Evolutionary conservation across 2,797 vertebrate species (phyloP).

Genomic region (Steatocranus sp.): DNA sequence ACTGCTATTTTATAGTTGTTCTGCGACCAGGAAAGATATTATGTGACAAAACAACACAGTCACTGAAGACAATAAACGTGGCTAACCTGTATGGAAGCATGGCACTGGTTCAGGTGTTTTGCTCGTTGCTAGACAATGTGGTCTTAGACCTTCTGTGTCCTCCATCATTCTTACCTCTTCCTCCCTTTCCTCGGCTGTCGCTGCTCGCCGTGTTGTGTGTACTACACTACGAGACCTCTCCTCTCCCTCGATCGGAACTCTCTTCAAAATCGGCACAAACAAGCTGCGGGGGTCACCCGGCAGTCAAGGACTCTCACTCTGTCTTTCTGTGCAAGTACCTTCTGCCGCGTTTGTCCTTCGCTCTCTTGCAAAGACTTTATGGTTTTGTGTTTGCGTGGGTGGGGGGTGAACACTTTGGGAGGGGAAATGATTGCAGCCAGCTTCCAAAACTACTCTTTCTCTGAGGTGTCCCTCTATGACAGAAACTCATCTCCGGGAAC

Average conservation of each 20-base stretch:
- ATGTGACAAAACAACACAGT: neutral
- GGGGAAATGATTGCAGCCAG: conserved; percentile 45
- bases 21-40: neutral
- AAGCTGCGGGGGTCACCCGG: conserved; percentile 50
- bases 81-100: neutral
- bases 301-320: conserved; percentile 67
- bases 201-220: neutral
- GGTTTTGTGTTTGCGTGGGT: neutral
- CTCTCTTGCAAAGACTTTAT: conserved; percentile 24
- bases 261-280: conserved; percentile 55
- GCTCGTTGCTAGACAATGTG: conserved; percentile 21
- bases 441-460: conserved; percentile 56
- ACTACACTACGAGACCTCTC: conserved; percentile 29
- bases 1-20: neutral
- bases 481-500: conserved; percentile 45
- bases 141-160: conserved; percentile 32
- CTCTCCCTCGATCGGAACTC: conserved; percentile 10
- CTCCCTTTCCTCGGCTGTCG: conserved; percentile 1
- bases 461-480: conserved; percentile 40
- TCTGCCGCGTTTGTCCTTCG: conserved; percentile 35
- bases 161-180: conserved; percentile 36
- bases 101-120: conserved; percentile 21
- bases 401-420: conserved; percentile 16
- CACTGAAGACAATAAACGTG: neutral
- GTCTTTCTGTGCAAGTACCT: conserved; percentile 46